Conservation (phyloP, 2,888 invertebrate species). For the Euphydryas editha region DNA sequence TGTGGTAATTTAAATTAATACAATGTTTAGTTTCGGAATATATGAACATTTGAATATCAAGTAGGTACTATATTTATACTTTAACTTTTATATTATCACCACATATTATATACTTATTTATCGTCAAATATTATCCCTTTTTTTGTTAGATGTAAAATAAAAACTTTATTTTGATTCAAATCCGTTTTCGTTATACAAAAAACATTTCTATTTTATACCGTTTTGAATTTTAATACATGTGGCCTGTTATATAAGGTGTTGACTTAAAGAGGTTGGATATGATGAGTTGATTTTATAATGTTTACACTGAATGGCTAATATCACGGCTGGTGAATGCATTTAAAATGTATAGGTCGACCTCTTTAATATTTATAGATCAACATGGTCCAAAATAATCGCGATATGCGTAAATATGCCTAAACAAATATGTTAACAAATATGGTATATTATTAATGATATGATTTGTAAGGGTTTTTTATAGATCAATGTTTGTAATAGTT, state of each 20-base stretch:
- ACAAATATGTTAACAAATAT: no score
- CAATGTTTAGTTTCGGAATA: not conserved
- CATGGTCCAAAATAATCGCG: constrained; percentile 16
- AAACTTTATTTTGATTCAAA: not conserved
- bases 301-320: constrained; percentile 41
- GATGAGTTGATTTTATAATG: constrained; percentile 39
- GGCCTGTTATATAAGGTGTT: constrained; percentile 32
- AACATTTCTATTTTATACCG: no score
- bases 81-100: no score
- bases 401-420: not conserved
- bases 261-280: constrained; percentile 28
- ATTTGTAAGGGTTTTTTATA: no score
- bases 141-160: no score
- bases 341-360: constrained; percentile 32
- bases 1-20: no score
- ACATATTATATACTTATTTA: no score
- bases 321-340: constrained; percentile 34
- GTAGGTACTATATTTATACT: no score
- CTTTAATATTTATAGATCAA: constrained; percentile 32
- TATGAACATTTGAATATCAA: not conserved
- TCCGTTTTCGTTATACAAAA: not conserved
- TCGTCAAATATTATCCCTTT: no score
- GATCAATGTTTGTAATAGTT: no score
- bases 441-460: not conserved
- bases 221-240: constrained; percentile 8